A percentile compares a stretch with the other conserved stretches of the same genome.
phyloP scores from a whole-genome alignment of 2,113 vertebrate genomes.

The Cololabis saira region DNA sequence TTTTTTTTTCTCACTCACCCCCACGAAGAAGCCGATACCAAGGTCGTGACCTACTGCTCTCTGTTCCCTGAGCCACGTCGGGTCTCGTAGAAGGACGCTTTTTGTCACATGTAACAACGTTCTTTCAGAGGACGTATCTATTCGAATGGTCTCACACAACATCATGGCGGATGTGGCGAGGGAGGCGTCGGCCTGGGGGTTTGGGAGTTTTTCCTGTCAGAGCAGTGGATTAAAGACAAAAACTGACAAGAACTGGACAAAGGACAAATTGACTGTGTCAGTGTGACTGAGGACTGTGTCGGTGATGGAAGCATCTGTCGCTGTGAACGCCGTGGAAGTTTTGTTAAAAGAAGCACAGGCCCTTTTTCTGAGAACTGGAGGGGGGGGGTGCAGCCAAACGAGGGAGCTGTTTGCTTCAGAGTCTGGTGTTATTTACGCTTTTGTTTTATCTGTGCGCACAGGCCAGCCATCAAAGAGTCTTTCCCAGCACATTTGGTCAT shows the following conservation, averaged over 20 bases:
- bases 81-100: constrained; percentile 39
- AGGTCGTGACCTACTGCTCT: constrained; percentile 62
- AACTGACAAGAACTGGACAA: constrained; percentile 46
- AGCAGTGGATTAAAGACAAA: constrained; percentile 49
- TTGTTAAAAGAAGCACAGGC: constrained; percentile 10
- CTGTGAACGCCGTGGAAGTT: constrained; percentile 30
- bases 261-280: constrained; percentile 57
- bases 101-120: constrained; percentile 39
- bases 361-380: constrained; percentile 25
- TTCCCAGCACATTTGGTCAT: constrained; percentile 40
- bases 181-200: constrained; percentile 4
- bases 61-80: not conserved
- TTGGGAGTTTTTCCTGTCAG: not conserved
- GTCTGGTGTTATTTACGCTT: constrained; percentile 59
- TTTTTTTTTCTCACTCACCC: constrained; percentile 51
- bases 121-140: constrained; percentile 25
- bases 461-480: constrained; percentile 51
- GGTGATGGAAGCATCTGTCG: constrained; percentile 62
- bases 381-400: constrained; percentile 15
- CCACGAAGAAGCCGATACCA: constrained; percentile 58
- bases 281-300: constrained; percentile 15
- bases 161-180: constrained; percentile 27
- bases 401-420: constrained; percentile 40
- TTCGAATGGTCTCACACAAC: constrained; percentile 47
- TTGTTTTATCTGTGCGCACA: constrained; percentile 45